Base-by-base conservation (phyloP, 2,888 invertebrate species). In the Tipula vernalis region DNA sequence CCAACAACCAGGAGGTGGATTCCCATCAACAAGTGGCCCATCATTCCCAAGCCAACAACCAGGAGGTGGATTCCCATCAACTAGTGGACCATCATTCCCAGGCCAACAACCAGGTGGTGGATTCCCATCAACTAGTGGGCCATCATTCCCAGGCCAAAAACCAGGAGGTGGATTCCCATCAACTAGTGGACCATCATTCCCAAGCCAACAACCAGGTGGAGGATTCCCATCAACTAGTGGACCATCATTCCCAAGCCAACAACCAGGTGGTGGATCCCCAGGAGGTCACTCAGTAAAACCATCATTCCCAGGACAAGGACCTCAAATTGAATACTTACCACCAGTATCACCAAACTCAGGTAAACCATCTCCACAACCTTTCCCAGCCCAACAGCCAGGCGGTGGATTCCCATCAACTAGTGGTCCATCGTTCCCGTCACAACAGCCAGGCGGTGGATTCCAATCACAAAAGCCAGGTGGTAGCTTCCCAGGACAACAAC, bases 391-490 rank as follows among this genome's bases (percentile, higher is more conserved):
- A 83, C 47, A 84, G 36, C 71, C 71, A 71, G 28, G 28, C 2
- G 28, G 28, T 28, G 28, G 83, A 28, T 41, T 57, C 13, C 28
- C 0, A 28, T 28, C 85, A 5, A 18, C n/a, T 15, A 28, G 28
- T 28, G 28, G 28, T 28, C 28, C 28, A 28, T 28, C 28, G 2
- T 28, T 28, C 28, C 28, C 28, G 2, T 28, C 28, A 28, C 28
- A 28, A 2, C 28, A 51, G 6, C 83, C 86, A 39, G 71, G 87
- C 3, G 44, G 87, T 86, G 36, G 44, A 51, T 51, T 51, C 51
- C 51, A 13, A 51, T 28, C 87, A 36, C 87, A 71, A 15, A 87
- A 88, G 10, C 71, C 71, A 71, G 36, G 87, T 85, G 83, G 12
- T 6, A 10, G 13, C 2, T 36, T 36, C 15, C 15, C 1, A 10